Percentiles rank a stretch among this genome's conserved stretches.
These are phyloP conservation scores for Drosophila quadrilineata DNA, from an alignment of 1,140 invertebrate genomes.

Conservation along the genomic window DNA sequence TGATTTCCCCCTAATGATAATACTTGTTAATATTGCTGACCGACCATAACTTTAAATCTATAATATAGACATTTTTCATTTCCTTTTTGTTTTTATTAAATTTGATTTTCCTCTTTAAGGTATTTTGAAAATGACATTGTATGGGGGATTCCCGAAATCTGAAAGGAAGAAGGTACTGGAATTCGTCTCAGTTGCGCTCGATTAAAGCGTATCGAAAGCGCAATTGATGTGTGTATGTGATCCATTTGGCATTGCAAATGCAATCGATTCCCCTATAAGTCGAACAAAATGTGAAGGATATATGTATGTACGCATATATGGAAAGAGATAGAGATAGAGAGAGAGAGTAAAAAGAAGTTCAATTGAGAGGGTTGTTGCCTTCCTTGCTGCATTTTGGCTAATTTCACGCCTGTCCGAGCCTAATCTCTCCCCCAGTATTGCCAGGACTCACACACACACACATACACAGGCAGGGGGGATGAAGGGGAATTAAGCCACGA, in stretches of 20 bases:
- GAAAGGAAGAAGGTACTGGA: too few species aligned
- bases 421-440: conserved; percentile 40
- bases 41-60: too few species aligned
- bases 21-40: too few species aligned
- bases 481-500: conserved; percentile 22
- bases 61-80: too few species aligned
- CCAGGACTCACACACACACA: too few species aligned
- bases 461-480: too few species aligned
- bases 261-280: conserved; percentile 36
- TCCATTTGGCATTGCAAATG: conserved; percentile 27
- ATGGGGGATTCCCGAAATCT: neutral
- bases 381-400: conserved; percentile 25
- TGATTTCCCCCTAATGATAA: too few species aligned
- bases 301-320: too few species aligned
- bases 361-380: conserved; percentile 31
- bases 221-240: conserved; percentile 5
- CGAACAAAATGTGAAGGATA: too few species aligned
- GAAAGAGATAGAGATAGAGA: too few species aligned
- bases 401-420: conserved; percentile 42
- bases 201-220: neutral
- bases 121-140: neutral
- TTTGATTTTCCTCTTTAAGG: neutral
- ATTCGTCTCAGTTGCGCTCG: too few species aligned
- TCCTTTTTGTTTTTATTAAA: neutral
- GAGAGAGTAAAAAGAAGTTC: too few species aligned